Conservation (phyloP, 2,888 invertebrate genomes). For the Dicyrtoma fusca region DNA sequence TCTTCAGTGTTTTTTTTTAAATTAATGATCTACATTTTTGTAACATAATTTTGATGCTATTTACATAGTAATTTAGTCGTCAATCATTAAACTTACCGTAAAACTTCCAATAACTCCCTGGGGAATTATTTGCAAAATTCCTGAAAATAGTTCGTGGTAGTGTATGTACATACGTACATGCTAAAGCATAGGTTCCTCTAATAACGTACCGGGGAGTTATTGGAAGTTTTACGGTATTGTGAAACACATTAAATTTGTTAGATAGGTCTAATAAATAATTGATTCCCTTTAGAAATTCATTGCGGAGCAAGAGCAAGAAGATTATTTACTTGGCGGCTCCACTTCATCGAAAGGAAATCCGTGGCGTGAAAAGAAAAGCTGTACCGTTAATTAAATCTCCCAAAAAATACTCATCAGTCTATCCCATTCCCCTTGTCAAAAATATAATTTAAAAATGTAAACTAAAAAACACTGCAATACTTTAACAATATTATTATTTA, state of each 20-base stretch:
- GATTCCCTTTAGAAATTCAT: constrained; percentile 70
- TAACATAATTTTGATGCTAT: background rate
- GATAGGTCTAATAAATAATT: background rate
- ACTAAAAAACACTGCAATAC: too few relatives aligned
- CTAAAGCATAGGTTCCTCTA: too few relatives aligned
- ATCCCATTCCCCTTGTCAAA: too few relatives aligned
- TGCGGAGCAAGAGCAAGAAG: constrained; percentile 87
- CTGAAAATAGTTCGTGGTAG: too few relatives aligned
- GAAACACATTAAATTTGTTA: background rate
- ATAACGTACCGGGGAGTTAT: too few relatives aligned
- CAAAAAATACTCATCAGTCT: background rate
- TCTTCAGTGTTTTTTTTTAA: constrained; percentile 10
- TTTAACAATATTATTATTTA: too few relatives aligned
- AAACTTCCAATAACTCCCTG: too few relatives aligned
- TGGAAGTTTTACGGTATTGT: background rate
- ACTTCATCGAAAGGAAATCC: constrained; percentile 94
- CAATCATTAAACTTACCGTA: background rate
- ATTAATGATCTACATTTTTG: background rate
- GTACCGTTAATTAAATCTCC: constrained; percentile 72
- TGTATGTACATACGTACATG: too few relatives aligned
- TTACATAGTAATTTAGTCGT: background rate
- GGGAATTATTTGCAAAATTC: too few relatives aligned
- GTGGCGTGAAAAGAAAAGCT: constrained; percentile 90
- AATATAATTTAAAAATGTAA: too few relatives aligned
- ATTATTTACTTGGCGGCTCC: constrained; percentile 90